Percentiles rank a stretch among this genome's conserved stretches.
Evolutionary conservation across 1,140 invertebrate genomes (phyloP).

Genomic region (Achroia grisella): DNA sequence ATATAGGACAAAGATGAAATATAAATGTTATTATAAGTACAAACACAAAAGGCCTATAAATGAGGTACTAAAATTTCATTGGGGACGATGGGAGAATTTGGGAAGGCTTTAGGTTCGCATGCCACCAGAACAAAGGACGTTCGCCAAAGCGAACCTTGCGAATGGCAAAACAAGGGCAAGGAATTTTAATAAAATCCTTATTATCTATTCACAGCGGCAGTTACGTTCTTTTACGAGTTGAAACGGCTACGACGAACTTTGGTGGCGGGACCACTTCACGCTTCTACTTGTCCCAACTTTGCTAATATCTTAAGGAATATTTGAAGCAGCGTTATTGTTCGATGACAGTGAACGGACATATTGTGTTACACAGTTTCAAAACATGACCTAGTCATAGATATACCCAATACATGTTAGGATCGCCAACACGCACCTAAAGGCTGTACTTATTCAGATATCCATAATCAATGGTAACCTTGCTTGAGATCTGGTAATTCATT

Average conservation of each 20-base stretch:
- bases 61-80: conserved; percentile 33
- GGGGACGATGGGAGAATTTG: conserved; percentile 23
- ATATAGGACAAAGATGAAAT: background rate
- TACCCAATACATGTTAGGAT: too few relatives aligned
- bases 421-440: too few relatives aligned
- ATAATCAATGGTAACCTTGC: too few relatives aligned
- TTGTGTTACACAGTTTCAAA: too few relatives aligned
- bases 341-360: background rate
- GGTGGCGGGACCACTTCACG: conserved; percentile 24
- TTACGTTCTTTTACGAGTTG: conserved; percentile 57
- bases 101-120: conserved; percentile 29
- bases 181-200: conserved; percentile 67
- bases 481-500: too few relatives aligned
- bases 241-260: conserved; percentile 30
- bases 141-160: conserved; percentile 22
- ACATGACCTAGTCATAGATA: too few relatives aligned
- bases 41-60: conserved; percentile 24
- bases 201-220: conserved; percentile 61
- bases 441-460: too few relatives aligned
- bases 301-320: conserved; percentile 40
- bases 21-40: conserved; percentile 12
- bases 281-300: conserved; percentile 34
- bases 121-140: conserved; percentile 36
- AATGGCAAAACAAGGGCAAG: conserved; percentile 53
- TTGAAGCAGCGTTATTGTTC: conserved; percentile 34